A percentile compares a stretch with the other conserved stretches of the same genome.
Conservation (phyloP, 2,888 invertebrate species). For the Lobophora halterata region DNA sequence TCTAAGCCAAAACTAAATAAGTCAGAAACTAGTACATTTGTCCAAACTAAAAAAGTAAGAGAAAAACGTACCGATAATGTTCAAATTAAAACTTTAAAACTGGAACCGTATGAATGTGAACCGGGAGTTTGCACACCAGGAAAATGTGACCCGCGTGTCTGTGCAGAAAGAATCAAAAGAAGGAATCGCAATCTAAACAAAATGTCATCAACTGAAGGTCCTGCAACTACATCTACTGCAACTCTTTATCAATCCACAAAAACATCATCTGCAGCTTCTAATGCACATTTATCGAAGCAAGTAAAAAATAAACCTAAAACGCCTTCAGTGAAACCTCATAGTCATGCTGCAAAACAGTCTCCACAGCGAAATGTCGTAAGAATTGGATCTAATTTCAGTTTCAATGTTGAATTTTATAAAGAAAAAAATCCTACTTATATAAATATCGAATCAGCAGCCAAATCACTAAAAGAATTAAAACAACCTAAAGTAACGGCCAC, state of each 20-base stretch:
- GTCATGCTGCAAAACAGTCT: constrained; percentile 2
- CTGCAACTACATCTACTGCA: constrained; percentile 5
- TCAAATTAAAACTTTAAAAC: constrained; percentile 19
- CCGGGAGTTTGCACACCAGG: constrained; percentile 45
- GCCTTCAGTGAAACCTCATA: constrained; percentile 3
- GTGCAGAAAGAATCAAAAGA: constrained; percentile 37
- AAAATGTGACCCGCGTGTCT: constrained; percentile 41
- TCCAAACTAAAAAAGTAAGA: constrained; percentile 11
- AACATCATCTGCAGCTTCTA: neutral
- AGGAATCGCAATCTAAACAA: constrained; percentile 24
- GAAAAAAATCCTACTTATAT: constrained; percentile 29
- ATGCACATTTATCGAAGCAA: constrained; percentile 1
- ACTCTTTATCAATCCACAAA: constrained; percentile 4
- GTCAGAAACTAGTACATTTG: constrained; percentile 1
- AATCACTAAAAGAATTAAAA: constrained; percentile 4
- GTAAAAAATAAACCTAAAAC: constrained; percentile 1
- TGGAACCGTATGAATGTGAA: constrained; percentile 29
- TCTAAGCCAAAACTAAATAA: neutral
- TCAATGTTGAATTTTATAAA: constrained; percentile 13
- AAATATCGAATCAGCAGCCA: constrained; percentile 13
- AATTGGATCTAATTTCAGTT: constrained; percentile 12
- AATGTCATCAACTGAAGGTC: constrained; percentile 18
- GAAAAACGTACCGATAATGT: constrained; percentile 24
- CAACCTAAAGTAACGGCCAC: constrained; percentile 3
- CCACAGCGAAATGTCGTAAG: constrained; percentile 19